Base-by-base conservation (phyloP, 2,888 invertebrate genomes). In the Lochmaea crataegi region DNA sequence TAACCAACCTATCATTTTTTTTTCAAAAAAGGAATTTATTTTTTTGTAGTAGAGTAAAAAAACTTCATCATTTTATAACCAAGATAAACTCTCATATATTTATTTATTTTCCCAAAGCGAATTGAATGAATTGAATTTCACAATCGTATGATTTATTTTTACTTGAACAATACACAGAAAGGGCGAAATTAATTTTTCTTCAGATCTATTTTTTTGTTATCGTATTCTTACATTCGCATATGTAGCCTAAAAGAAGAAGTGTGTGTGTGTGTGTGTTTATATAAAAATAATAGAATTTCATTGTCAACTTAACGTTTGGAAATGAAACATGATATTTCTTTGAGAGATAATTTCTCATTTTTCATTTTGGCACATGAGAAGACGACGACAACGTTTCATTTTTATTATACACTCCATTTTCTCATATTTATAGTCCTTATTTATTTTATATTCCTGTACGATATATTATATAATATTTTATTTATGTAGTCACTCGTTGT, bases 261-360 rank as follows among this genome's bases (percentile, higher is more conserved):
- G 22, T 57, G 18, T 60, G 60, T 38, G 32, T 32, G 38, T 38
- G 32, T 38, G 32, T 38, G 7, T 38, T 38, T 38, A 38, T 38
- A 60, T 60, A 60, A 38, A 60, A 60, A 60, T 60, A 60, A 60
- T 60, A 60, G 32, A 32, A 38, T 60, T 60, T 38, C 16, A 16
- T 60, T 32, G 60, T 60, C 32, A 38, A n/a, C 38, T 60, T 60
- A 57, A 60, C 32, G 60, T 60, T 32, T 14, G 16, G 32, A 60
- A 60, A 60, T 60, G 60, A 60, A 60, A 60, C 22, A 60, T 60
- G 60, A 38, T 32, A 60, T 38, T 38, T 32, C 14, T 38, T 38
- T 14, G 16, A 48, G 14, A 32, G 6, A 32, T 38, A 16, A 60
- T 38, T 26, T n/a, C 12, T 32, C 58, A 58, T 58, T 60, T 60